Evolutionary conservation across 2,888 invertebrate species (phyloP).

Genomic region (Thera obeliscata): DNA sequence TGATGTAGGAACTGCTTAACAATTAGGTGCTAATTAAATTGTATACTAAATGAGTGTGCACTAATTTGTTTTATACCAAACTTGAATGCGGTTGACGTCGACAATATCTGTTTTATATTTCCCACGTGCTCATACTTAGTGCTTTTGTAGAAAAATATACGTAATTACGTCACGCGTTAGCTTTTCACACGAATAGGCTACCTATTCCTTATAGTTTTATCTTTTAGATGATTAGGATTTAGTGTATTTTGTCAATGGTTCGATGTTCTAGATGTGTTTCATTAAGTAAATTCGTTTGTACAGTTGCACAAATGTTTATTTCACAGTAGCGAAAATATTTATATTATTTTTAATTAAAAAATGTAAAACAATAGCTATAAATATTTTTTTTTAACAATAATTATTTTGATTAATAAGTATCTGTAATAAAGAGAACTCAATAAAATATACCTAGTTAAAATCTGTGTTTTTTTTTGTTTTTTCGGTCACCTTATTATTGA

Average conservation of each 20-base stretch:
- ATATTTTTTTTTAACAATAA: conserved; percentile 66
- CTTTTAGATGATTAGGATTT: conserved; percentile 33
- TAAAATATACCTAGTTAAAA: conserved; percentile 69
- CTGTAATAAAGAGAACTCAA: conserved; percentile 73
- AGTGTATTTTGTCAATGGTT: conserved; percentile 50
- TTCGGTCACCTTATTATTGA: neutral
- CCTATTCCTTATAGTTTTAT: conserved; percentile 24
- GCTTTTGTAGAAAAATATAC: conserved; percentile 45
- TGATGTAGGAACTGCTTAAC: conserved; percentile 71
- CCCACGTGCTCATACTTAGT: conserved; percentile 41
- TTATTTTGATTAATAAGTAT: conserved; percentile 60
- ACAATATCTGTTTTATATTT: conserved; percentile 74
- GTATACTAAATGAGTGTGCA: conserved; percentile 71
- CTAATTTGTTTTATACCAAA: conserved; percentile 67
- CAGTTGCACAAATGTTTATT: conserved; percentile 68
- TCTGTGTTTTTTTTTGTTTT: conserved; percentile 48
- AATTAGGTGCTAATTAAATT: conserved; percentile 78
- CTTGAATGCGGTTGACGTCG: conserved; percentile 76
- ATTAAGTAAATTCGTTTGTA: conserved; percentile 71
- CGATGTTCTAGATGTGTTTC: conserved; percentile 52
- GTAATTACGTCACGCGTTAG: conserved; percentile 30
- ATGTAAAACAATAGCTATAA: conserved; percentile 64
- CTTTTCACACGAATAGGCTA: conserved; percentile 21
- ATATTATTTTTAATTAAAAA: conserved; percentile 65
- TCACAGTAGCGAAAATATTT: conserved; percentile 61